Base-by-base conservation (phyloP, 2,888 invertebrate species). In the Drosophila diplacantha region DNA sequence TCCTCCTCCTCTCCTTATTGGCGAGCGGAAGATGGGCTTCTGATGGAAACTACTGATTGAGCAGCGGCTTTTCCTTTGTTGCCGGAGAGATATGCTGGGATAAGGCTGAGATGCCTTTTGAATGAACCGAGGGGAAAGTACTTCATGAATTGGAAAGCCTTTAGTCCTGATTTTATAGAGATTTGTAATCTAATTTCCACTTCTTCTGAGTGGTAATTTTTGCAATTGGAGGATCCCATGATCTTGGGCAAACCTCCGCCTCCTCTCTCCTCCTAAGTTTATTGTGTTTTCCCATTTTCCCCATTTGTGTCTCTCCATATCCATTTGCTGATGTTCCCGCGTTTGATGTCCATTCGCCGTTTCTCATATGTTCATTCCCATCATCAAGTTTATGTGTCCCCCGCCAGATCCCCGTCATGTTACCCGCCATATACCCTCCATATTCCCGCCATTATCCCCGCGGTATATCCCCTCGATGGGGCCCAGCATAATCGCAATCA, bases 401-500 rank as follows among this genome's bases (percentile, higher is more conserved):
- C 20, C 39, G 44, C 18, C 44, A 20, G 14, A 44, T 22, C 16
- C 52, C 46, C 31, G 18, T 24, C 34, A 11, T 35, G 16, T 44
- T 34, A n/a, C 20, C 35, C 29, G 43, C 26, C 44, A 29, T 44
- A 44, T 34, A 34, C 22, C 35, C 37, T 18, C 29, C 29, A 18
- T 44, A 44, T 29, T 8, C 29, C 29, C 63, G 34, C 26, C 41
- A 41, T 35, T 35, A 31, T 44, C 46, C 47, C 55, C 49, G n/a
- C 22, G 26, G 5, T 8, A 38, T 18, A 44, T 24, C 32, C 38
- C 39, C n/a, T 53, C 41, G 24, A 20, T 43, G 50, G 69, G 68
- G 65, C 69, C 69, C 73, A 69, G 67, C 81, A 83, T 85, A 81
- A 78, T 81, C 81, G 75, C 83, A 83, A 85, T 84, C 84, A 84